phyloP scores from a whole-genome alignment of 2,888 invertebrate species.

The Papilio gigon region DNA sequence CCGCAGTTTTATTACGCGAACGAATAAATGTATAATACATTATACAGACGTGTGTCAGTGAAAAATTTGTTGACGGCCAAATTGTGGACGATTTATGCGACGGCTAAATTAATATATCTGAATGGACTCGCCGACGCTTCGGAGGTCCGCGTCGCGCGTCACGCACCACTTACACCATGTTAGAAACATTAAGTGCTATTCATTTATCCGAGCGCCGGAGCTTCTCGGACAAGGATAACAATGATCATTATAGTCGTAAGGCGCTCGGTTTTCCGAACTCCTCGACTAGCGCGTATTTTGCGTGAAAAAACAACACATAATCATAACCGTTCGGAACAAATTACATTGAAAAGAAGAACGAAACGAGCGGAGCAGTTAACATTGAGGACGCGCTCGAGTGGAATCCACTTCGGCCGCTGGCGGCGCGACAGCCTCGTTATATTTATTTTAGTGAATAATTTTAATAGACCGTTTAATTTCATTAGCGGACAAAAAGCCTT shows the following conservation, averaged over 20 bases:
- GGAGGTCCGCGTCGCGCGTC: slow-evolving; percentile 16
- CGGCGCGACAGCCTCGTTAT: background rate
- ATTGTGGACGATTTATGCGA: slow-evolving; percentile 52
- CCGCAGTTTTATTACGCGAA: slow-evolving; percentile 33
- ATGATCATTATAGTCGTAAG: too few relatives aligned
- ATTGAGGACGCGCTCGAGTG: slow-evolving; percentile 12
- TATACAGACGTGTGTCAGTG: slow-evolving; percentile 46
- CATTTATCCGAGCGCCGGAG: too few relatives aligned
- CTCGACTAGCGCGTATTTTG: too few relatives aligned
- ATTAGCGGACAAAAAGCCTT: slow-evolving; percentile 33
- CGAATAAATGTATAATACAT: slow-evolving; percentile 14
- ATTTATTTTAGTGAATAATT: slow-evolving; percentile 34
- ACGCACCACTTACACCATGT: background rate
- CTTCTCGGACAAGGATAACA: too few relatives aligned
- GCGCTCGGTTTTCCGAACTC: too few relatives aligned
- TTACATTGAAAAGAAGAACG: background rate
- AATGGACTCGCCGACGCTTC: slow-evolving; percentile 2
- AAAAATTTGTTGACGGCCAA: slow-evolving; percentile 53
- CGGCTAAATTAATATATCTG: slow-evolving; percentile 54
- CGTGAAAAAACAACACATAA: background rate
- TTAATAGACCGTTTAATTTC: slow-evolving; percentile 39
- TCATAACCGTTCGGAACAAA: background rate
- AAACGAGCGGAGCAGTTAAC: background rate
- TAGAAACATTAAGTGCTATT: too few relatives aligned
- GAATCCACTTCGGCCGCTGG: background rate